These are phyloP conservation scores for Sesamia nonagrioides DNA, from an alignment of 1,140 invertebrate genomes.

Conservation along the genomic window DNA sequence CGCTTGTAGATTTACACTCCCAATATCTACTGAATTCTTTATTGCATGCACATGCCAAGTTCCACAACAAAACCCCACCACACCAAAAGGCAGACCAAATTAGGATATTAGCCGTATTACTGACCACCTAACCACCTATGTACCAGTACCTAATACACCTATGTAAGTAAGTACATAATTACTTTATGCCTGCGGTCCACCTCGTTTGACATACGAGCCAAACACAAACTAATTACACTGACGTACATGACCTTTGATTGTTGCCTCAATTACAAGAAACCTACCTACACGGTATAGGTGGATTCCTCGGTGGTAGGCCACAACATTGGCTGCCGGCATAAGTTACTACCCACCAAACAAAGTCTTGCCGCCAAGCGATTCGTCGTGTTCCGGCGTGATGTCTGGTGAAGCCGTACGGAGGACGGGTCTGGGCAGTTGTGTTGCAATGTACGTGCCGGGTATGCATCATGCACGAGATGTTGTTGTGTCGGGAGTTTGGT, in stretches of 20 bases:
- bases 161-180: not conserved
- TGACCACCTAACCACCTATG: not conserved
- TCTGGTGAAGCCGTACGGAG: no score
- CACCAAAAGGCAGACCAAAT: not conserved
- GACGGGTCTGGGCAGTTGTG: no score
- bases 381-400: no score
- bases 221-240: not conserved
- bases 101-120: not conserved
- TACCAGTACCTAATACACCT: not conserved
- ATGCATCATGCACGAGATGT: no score
- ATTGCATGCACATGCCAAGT: not conserved
- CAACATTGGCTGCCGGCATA: no score
- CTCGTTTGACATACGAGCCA: not conserved
- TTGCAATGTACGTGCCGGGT: no score
- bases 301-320: no score
- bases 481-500: no score
- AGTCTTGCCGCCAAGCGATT: no score
- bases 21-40: no score
- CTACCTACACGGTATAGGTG: not conserved
- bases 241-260: not conserved
- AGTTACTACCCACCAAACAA: no score
- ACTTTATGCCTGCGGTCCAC: not conserved
- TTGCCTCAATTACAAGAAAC: not conserved
- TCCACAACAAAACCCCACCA: not conserved
- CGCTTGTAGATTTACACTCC: no score